Base-by-base conservation (phyloP, 2,797 vertebrate species). In the Podarcis siculus region DNA sequence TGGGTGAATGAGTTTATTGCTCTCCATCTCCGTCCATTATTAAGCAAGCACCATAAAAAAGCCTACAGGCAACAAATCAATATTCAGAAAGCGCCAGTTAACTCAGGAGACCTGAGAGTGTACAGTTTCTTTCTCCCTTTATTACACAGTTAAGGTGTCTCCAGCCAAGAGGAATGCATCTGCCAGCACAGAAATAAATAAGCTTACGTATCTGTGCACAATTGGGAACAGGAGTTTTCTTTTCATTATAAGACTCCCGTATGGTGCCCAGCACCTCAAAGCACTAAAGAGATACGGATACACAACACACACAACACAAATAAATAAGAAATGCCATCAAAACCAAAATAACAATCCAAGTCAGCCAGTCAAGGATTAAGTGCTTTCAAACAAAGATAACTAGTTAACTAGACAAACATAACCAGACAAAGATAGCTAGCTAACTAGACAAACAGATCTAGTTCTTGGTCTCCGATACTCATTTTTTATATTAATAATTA, bases 11-110 rank as follows among this genome's bases (percentile, higher is more conserved):
- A 85, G 90, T 85, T 94, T 85, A 94, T 91, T 92, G 91, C 0
- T 23, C 90, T 93, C 75, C 4, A 0, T 2, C 71, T 92, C 58
- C 32, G 83, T 82, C 90, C 88, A 86, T 90, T 90, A 89, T 91
- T 92, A 93, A 90, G 89, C 55, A 92, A 91, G 91, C n/a, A 87
- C 85, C 87, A 92, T 93, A 93, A 96, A 95, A 55, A 94, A 90
- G 71, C 82, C 25, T 58, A 89, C 92, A 89, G 25, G 25, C 6
- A 0, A 90, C 89, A 81, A 95, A 95, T 92, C 81, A 89, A 35
- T 58, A 58, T 58, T 76, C 64, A 91, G 82, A 93, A 83, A 90
- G 89, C 9, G 17, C 71, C 84, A 94, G 87, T 72, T 90, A 87
- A 78, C 85, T 90, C 83, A 92, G 91, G 87, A 89, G 55, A 89